phyloP scores from a whole-genome alignment of 2,888 invertebrate genomes.

The Tenthredo mesomela region DNA sequence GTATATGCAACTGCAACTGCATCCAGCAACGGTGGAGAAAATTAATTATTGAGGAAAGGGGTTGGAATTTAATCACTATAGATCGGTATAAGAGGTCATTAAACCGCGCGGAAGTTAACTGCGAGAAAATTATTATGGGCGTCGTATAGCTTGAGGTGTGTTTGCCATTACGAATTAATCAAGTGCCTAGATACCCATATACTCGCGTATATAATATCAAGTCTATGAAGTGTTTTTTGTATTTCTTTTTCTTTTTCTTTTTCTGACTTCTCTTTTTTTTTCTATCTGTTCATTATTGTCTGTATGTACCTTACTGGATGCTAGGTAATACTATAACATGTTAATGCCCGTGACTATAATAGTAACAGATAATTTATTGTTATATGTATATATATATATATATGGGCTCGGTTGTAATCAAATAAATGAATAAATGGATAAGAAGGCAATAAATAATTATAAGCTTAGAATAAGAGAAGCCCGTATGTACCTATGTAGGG shows the following conservation, averaged over 20 bases:
- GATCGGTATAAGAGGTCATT: neutral
- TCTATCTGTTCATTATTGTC: neutral
- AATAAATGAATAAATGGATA: constrained; percentile 3
- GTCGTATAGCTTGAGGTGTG: constrained; percentile 21
- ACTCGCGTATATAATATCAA: neutral
- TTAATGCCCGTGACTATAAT: neutral
- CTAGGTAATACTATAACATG: neutral
- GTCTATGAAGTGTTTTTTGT: neutral
- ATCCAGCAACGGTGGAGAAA: neutral
- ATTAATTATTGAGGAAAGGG: neutral
- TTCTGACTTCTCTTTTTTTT: neutral
- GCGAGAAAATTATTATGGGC: constrained; percentile 36
- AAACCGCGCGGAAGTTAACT: constrained; percentile 22
- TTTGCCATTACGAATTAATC: constrained; percentile 42
- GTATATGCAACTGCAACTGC: neutral
- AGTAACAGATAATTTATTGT: neutral
- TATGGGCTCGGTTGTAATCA: neutral
- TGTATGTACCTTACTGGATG: neutral
- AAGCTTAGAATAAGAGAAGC: too few species aligned
- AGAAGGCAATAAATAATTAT: neutral
- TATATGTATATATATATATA: neutral
- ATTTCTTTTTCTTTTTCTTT: neutral
- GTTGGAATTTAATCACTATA: neutral
- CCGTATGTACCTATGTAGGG: neutral
- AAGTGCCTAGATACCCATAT: neutral